These are phyloP conservation scores for Mycetomoellerius zeteki DNA, from an alignment of 1,140 invertebrate genomes.

Conservation along the genomic window DNA sequence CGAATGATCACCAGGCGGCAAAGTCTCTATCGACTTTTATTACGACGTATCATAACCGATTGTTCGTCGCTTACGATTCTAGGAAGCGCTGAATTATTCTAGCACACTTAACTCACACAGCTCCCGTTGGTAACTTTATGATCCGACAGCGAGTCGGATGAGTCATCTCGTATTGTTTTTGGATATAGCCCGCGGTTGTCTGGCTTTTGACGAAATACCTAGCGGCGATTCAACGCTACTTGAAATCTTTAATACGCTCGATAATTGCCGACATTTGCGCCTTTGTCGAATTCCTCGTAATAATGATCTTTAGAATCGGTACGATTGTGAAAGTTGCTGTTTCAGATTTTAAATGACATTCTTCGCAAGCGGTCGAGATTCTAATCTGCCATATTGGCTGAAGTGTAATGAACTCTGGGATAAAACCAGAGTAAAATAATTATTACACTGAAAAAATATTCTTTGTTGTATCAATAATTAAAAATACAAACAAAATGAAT, in stretches of 20 bases:
- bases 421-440: background rate
- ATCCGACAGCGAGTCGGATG: slow-evolving; percentile 44
- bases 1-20: slow-evolving; percentile 25
- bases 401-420: background rate
- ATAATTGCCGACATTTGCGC: slow-evolving; percentile 6
- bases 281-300: background rate
- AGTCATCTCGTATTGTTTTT: slow-evolving; percentile 54
- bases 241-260: slow-evolving; percentile 7
- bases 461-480: too few relatives aligned
- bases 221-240: background rate
- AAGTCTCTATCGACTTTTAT: slow-evolving; percentile 62
- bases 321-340: slow-evolving; percentile 8
- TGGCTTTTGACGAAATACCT: slow-evolving; percentile 26
- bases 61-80: slow-evolving; percentile 66
- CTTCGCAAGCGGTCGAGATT: background rate
- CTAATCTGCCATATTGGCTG: background rate
- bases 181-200: slow-evolving; percentile 11
- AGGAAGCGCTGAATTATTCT: slow-evolving; percentile 71
- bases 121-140: slow-evolving; percentile 69
- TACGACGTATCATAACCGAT: slow-evolving; percentile 61
- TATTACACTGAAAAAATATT: background rate
- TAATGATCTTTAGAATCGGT: slow-evolving; percentile 6
- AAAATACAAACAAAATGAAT: too few relatives aligned
- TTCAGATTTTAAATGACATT: background rate
- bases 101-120: slow-evolving; percentile 43